Percentiles rank a stretch among this genome's conserved stretches.
These are phyloP conservation scores for Apis mellifera DNA, from an alignment of 1,140 invertebrate species.

Conservation along the genomic window Amel_HAv3.1 CM009946.2:3413001-3413500, in stretches of 20 bases:
- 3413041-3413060: conserved; percentile 49
- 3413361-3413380: too few relatives aligned
- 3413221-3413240: conserved; percentile 27
- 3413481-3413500: too few relatives aligned
- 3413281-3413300: conserved; percentile 7
- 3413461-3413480: too few relatives aligned
- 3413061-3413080: not conserved
- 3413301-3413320: conserved; percentile 17
- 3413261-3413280: too few relatives aligned
- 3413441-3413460: too few relatives aligned
- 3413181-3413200: conserved; percentile 68
- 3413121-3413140: conserved; percentile 57
- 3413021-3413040: conserved; percentile 24
- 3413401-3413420: too few relatives aligned
- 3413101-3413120: conserved; percentile 57
- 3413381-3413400: too few relatives aligned
- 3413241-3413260: not conserved
- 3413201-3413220: not conserved
- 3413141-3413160: conserved; percentile 2
- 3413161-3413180: conserved; percentile 73
- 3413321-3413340: not conserved
- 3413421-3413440: too few relatives aligned
- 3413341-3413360: too few relatives aligned
- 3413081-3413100: conserved; percentile 30
- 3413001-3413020: conserved; percentile 53